These are phyloP conservation scores for Polymixis lichenea DNA, from an alignment of 2,888 invertebrate genomes.

Conservation along the genomic window DNA sequence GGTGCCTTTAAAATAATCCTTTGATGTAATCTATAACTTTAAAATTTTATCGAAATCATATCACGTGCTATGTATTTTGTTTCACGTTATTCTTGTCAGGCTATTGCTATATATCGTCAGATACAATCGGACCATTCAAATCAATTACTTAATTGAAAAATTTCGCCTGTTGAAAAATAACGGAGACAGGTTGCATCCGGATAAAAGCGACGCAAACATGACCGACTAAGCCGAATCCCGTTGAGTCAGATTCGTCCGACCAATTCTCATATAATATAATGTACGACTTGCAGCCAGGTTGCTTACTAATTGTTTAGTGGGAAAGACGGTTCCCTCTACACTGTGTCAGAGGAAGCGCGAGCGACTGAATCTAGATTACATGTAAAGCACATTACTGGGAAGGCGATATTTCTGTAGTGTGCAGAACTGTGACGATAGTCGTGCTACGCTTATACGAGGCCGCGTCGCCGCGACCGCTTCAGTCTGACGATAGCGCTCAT, in stretches of 20 bases:
- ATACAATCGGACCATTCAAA: constrained; percentile 29
- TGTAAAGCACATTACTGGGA: constrained; percentile 77
- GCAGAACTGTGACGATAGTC: constrained; percentile 70
- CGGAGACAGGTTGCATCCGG: constrained; percentile 35
- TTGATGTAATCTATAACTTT: constrained; percentile 42
- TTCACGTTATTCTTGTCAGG: constrained; percentile 31
- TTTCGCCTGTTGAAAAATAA: constrained; percentile 31
- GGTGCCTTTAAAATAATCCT: constrained; percentile 39
- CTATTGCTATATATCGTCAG: constrained; percentile 23
- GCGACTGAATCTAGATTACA: constrained; percentile 71
- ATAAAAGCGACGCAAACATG: constrained; percentile 45
- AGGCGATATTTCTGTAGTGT: constrained; percentile 78
- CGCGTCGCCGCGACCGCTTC: constrained; percentile 73
- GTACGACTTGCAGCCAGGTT: constrained; percentile 12
- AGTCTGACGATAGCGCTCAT: constrained; percentile 84
- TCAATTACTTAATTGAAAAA: constrained; percentile 30
- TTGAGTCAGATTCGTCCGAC: constrained; percentile 33
- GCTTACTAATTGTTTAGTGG: constrained; percentile 50
- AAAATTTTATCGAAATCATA: constrained; percentile 37
- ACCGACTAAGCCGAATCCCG: constrained; percentile 9
- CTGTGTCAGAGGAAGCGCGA: constrained; percentile 69
- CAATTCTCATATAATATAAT: constrained; percentile 28
- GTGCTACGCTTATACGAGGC: constrained; percentile 68
- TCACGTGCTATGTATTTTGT: constrained; percentile 37
- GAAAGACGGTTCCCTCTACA: constrained; percentile 60